Conservation (phyloP, 2,888 invertebrate genomes). For the Noctuana brunneofusca region DNA sequence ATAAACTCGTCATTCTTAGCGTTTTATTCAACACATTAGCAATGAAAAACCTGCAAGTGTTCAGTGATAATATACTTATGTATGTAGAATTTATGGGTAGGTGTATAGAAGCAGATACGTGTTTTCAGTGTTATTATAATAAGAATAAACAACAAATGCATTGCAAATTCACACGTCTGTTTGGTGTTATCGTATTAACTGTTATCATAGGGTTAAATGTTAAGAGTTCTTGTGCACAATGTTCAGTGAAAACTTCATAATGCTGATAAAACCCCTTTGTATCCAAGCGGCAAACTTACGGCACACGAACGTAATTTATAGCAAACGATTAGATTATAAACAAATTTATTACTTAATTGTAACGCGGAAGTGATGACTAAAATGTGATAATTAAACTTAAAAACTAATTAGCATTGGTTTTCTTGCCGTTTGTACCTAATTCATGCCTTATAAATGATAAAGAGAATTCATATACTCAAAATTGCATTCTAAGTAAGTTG, state of each 20-base stretch:
- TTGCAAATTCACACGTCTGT: constrained; percentile 69
- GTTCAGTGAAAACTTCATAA: constrained; percentile 57
- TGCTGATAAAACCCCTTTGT: neutral
- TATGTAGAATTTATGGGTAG: constrained; percentile 38
- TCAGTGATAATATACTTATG: constrained; percentile 39
- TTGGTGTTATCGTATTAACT: constrained; percentile 70
- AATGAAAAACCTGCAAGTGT: constrained; percentile 37
- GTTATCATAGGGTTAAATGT: constrained; percentile 67
- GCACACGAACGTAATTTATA: constrained; percentile 15
- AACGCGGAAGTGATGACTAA: constrained; percentile 29
- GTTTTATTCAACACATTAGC: constrained; percentile 29
- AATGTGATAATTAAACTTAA: constrained; percentile 31
- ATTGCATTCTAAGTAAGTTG: constrained; percentile 28
- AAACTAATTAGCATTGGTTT: constrained; percentile 26
- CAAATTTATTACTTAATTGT: constrained; percentile 15
- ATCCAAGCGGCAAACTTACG: neutral
- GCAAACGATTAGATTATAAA: constrained; percentile 19
- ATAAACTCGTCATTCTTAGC: constrained; percentile 9
- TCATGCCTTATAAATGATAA: constrained; percentile 33
- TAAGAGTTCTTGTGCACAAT: constrained; percentile 67
- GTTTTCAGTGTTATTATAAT: constrained; percentile 51
- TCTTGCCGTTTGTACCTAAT: constrained; percentile 35
- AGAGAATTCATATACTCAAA: constrained; percentile 28
- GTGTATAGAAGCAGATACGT: constrained; percentile 52
- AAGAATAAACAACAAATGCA: constrained; percentile 60